Conservation (phyloP, 1,140 invertebrate species). For the Achroia grisella region DNA sequence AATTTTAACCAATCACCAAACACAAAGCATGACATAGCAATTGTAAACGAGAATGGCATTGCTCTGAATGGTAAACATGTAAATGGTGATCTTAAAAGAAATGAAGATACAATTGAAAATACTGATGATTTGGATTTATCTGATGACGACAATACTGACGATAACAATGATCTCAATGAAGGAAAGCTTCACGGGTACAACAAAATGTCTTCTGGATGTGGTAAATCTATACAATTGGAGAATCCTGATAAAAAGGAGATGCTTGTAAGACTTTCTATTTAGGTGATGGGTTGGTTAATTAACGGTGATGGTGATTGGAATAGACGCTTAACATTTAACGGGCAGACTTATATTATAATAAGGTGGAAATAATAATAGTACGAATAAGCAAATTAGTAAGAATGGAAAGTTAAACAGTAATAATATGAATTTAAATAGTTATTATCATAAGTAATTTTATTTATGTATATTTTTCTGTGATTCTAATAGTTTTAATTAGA, state of each 20-base stretch:
- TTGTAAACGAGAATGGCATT: not conserved
- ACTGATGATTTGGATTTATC: conserved; percentile 13
- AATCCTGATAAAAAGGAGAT: conserved; percentile 53
- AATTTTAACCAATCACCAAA: too few species aligned
- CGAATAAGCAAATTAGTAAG: too few species aligned
- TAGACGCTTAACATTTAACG: too few species aligned
- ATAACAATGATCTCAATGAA: conserved; percentile 16
- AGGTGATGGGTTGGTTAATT: conserved; percentile 8
- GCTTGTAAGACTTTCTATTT: conserved; percentile 39
- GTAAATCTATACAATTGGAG: conserved; percentile 48
- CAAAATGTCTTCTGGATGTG: conserved; percentile 41
- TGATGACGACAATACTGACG: conserved; percentile 9
- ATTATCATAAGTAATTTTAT: too few species aligned
- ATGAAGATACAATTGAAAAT: conserved; percentile 9
- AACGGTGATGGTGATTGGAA: not conserved
- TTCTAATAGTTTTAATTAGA: too few species aligned
- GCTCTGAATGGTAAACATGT: not conserved
- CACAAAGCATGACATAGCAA: too few species aligned
- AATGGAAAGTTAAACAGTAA: too few species aligned
- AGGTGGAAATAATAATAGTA: too few species aligned
- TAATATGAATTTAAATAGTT: too few species aligned
- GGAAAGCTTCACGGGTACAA: conserved; percentile 44
- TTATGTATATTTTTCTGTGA: too few species aligned
- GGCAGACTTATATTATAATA: too few species aligned
- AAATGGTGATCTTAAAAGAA: conserved; percentile 3